Base-by-base conservation (phyloP, 2,888 invertebrate species). In the Archaeoteleia sp. region DNA sequence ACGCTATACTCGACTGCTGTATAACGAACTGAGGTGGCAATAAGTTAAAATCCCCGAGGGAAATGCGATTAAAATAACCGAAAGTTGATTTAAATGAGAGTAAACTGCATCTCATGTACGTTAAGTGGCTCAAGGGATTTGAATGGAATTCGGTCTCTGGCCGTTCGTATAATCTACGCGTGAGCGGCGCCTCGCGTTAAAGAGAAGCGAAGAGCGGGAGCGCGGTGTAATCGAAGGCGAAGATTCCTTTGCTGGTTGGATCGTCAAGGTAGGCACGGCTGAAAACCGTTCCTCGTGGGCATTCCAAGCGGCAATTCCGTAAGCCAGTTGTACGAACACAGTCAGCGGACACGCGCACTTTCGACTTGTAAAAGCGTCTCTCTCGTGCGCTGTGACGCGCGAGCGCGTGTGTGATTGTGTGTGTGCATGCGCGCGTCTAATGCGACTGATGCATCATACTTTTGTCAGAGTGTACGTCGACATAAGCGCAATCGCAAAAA, bases 231-330 rank as follows among this genome's bases (percentile, higher is more conserved):
- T 67, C 45, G 57, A 67, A 60, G 62, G 67, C 76, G 77, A 78
- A 76, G 78, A 76, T 76, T 77, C 75, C 73, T 71, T 70, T 23
- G 60, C 60, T 23, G 32, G 63, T 51, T 61, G 68, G 55, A 67
- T 70, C 67, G 74, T 54, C 74, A 73, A 78, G 74, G 69, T 67
- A 72, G 72, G 72, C 70, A 65, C 46, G 70, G 66, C 60, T 60
- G 68, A 35, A 75, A 74, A 75, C 78, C 78, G 80, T 80, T 78
- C 78, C 80, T 78, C 77, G 77, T 75, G 75, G 75, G 76, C 80
- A 81, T 80, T 80, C 79, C 80, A 75, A 77, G 73, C 75, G 74
- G 79, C 78, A 79, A 79, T 81, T 76, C 78, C 75, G 76, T 74
- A 73, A 79, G 80, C 75, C 79, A 80, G 80, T 81, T 75, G 79